Percentiles rank a stretch among this genome's conserved stretches.
These are phyloP conservation scores for Plumapathes pennacea DNA, from an alignment of 92 coral and sea anemone species.

Conservation along the genomic window DNA sequence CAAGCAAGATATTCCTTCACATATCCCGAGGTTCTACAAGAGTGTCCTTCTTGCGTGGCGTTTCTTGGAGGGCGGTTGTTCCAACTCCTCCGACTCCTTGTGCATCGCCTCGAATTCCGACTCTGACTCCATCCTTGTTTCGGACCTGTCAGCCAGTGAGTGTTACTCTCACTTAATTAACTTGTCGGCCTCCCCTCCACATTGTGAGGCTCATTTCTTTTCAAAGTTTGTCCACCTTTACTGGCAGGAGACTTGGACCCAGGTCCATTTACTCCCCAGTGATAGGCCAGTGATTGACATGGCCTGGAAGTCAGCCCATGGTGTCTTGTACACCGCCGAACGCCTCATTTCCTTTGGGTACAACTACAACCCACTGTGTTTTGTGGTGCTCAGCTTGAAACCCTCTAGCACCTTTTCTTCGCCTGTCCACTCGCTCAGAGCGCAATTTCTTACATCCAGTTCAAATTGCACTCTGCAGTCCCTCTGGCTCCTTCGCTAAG, in stretches of 20 bases:
- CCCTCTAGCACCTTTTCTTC: conserved; percentile 2
- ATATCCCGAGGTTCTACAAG: background rate
- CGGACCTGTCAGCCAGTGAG: background rate
- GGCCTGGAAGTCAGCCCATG: background rate
- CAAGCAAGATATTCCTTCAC: too few species aligned
- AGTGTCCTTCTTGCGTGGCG: conserved; percentile 1
- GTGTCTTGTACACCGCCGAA: background rate
- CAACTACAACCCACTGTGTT: background rate
- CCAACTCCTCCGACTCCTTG: too few species aligned
- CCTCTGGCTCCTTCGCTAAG: background rate
- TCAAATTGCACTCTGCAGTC: background rate
- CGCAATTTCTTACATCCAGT: conserved; percentile 4
- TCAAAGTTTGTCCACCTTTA: conserved; percentile 1
- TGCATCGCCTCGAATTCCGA: background rate
- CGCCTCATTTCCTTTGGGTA: background rate
- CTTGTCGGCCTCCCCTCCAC: background rate
- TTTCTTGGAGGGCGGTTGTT: conserved; percentile 1
- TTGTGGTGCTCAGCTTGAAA: conserved; percentile 2
- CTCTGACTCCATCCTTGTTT: background rate
- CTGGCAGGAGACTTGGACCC: conserved; percentile 6
- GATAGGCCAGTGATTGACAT: background rate
- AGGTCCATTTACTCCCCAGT: background rate
- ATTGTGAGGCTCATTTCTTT: conserved; percentile 1
- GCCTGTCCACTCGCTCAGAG: background rate
- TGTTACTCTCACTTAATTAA: background rate